Evolutionary conservation across 2,888 invertebrate genomes (phyloP).

Genomic region (Philhelius pedissequus): DNA sequence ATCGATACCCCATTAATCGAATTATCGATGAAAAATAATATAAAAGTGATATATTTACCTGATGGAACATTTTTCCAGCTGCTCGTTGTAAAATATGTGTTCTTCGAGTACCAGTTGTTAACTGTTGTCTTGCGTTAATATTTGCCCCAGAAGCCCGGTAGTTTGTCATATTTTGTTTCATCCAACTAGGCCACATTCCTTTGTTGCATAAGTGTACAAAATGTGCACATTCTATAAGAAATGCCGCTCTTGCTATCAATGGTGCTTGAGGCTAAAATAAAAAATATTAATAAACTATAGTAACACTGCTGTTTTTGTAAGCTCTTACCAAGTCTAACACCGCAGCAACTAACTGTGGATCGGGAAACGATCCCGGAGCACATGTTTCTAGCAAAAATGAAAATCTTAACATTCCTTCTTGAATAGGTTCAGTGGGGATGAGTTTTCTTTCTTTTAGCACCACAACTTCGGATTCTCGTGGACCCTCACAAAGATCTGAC

Average conservation of each 20-base stretch:
- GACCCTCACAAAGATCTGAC: slow-evolving; percentile 88
- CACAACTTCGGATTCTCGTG: slow-evolving; percentile 92
- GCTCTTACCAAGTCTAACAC: slow-evolving; percentile 92
- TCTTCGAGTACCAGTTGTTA: slow-evolving; percentile 82
- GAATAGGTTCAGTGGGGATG: slow-evolving; percentile 88
- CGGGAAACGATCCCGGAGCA: slow-evolving; percentile 97
- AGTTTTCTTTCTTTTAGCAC: slow-evolving; percentile 92
- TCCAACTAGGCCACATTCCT: slow-evolving; percentile 99
- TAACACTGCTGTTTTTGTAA: background rate
- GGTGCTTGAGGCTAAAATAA: slow-evolving; percentile 91
- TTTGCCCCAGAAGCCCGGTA: slow-evolving; percentile 85
- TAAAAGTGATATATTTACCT: slow-evolving; percentile 75
- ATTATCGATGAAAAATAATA: too few species aligned
- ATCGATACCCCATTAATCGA: too few species aligned
- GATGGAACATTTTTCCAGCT: slow-evolving; percentile 98
- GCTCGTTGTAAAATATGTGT: slow-evolving; percentile 89
- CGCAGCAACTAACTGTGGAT: slow-evolving; percentile 96
- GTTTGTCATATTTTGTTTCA: slow-evolving; percentile 90
- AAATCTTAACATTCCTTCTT: slow-evolving; percentile 93
- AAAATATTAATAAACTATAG: background rate
- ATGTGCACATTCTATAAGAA: slow-evolving; percentile 96
- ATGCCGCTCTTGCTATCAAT: slow-evolving; percentile 93
- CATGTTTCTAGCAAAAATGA: slow-evolving; percentile 96
- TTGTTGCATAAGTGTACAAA: slow-evolving; percentile 98
- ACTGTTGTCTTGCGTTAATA: slow-evolving; percentile 77